Conservation (phyloP, 2,888 invertebrate species). For the Cosmorhoe ocellata region DNA sequence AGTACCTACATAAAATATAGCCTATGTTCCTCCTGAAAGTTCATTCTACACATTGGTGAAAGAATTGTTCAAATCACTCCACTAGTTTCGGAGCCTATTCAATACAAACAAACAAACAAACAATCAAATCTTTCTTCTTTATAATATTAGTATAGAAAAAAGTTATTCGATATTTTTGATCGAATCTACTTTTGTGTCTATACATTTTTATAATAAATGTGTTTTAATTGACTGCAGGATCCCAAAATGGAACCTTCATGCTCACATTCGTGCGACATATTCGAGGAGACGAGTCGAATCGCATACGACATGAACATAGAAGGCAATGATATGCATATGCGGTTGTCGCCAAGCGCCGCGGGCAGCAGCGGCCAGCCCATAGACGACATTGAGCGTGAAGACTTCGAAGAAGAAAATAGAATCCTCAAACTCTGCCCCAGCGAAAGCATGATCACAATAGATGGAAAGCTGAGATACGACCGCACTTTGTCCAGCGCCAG, state of each 20-base stretch:
- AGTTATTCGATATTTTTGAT: no score
- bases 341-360: constrained; percentile 36
- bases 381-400: constrained; percentile 72
- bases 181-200: no score
- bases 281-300: constrained; percentile 51
- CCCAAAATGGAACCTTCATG: constrained; percentile 74
- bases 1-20: no score
- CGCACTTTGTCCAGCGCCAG: constrained; percentile 64
- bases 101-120: no score
- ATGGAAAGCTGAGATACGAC: constrained; percentile 61
- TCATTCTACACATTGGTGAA: no score
- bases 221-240: constrained; percentile 24
- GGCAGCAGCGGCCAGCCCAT: constrained; percentile 56
- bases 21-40: no score
- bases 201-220: background rate
- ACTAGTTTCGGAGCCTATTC: no score
- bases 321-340: constrained; percentile 6
- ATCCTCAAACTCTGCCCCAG: constrained; percentile 69
- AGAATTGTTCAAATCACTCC: no score
- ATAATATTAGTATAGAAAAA: no score
- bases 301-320: constrained; percentile 41
- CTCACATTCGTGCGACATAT: constrained; percentile 63
- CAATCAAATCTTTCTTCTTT: no score
- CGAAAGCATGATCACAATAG: constrained; percentile 54
- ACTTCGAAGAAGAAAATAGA: constrained; percentile 75